Base-by-base conservation (phyloP, 1,140 invertebrate genomes). In the Procambarus clarkii region DNA sequence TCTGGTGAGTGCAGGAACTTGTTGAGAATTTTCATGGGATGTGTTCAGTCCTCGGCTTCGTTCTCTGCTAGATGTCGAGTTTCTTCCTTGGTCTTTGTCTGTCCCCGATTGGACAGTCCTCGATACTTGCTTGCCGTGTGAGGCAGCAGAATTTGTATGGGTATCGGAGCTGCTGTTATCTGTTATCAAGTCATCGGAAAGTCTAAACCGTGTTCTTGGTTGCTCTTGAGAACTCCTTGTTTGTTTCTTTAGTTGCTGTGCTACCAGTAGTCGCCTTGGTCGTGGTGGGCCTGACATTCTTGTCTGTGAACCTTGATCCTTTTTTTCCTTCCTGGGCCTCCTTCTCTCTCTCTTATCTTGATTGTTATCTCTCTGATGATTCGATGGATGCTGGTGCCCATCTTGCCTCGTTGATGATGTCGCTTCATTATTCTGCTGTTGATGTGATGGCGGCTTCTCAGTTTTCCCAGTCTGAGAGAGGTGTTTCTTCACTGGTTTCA, bases 291-390 rank as follows among this genome's bases (percentile, higher is more conserved):
- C 85, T 15, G 85, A 87, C 2, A 87, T 13, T 74, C 85, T 87
- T 54, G 85, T 87, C 44, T 87, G 85, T 18, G 85, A 87, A 4
- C 76, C 85, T 78, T 87, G 85, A 58, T 87, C 85, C 15, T 78
- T 87, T 46, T 87, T 87, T 50, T 87, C 85, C 13, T 24, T 78
- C 9, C 9, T 4, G 34, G 69, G 24, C 69, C 69, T 9, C 2
- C 58, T 69, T 69, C 34, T 54, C 13, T 54, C 13, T 54, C 50
- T 54, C 0, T 8, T 13, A 54, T 54, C 50, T 54, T 54, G 50
- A 7, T 54, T 54, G 54, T 34, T 60, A 64, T 69, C 60, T 44
- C 34, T 24, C 24, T 83, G 24, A 18, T 34, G 3, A 4, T 45
- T 44, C 60, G 60, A 24, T 11, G n/a, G 50, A 9, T 54, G 50